These are phyloP conservation scores for Falco columbarius DNA, from an alignment of 2,797 vertebrate species.

Conservation along the genomic window DNA sequence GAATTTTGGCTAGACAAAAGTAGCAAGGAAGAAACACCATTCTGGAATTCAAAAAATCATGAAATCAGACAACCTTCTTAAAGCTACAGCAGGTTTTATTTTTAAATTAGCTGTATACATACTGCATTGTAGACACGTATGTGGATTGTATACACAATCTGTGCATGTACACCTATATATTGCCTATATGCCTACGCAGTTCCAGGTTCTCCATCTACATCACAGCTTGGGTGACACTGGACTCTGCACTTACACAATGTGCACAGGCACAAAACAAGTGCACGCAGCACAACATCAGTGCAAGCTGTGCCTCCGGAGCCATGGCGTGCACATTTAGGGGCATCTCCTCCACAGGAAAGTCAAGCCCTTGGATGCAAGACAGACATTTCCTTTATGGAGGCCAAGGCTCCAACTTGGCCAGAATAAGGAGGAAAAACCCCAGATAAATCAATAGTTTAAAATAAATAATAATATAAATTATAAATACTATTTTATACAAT, in stretches of 20 bases:
- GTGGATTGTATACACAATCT: neutral
- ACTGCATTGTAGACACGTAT: neutral
- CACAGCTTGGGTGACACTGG: neutral
- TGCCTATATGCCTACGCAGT: too few relatives aligned
- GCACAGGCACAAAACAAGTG: fast-evolving
- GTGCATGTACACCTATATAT: neutral
- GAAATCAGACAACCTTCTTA: neutral
- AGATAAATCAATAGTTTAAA: too few relatives aligned
- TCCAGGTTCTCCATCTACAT: neutral
- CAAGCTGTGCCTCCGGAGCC: neutral
- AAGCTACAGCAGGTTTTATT: neutral
- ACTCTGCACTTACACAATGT: fast-evolving
- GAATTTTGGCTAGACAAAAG: neutral
- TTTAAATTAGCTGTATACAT: neutral
- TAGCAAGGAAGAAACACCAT: neutral
- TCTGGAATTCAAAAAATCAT: neutral
- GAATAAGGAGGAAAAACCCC: too few relatives aligned
- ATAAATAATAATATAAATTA: too few relatives aligned
- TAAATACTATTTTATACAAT: too few relatives aligned
- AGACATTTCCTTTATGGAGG: neutral
- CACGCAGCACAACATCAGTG: fast-evolving
- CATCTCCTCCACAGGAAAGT: neutral
- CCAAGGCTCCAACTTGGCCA: neutral
- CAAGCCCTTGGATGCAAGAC: neutral
- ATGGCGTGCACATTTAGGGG: fast-evolving